Evolutionary conservation across 2,113 vertebrate genomes (phyloP), one percentile per base, ranked within the genome.

Genomic region (Thomomys bottae): DNA sequence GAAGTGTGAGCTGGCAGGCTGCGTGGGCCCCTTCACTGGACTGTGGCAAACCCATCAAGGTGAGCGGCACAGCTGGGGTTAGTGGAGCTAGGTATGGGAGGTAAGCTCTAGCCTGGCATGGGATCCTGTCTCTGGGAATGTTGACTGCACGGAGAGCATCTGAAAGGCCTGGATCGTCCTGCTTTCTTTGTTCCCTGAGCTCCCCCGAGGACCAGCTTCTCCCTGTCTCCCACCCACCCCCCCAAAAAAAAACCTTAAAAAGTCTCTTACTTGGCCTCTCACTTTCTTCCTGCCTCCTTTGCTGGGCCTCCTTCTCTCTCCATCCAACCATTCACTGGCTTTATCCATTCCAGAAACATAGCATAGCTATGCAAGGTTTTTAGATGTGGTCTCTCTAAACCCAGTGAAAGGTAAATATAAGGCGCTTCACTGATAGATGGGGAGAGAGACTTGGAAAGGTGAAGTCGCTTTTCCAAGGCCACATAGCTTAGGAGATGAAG

Each of bases 1-100:
- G 98, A 99, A 99, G 97, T 99, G 99, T 40, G 98, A 99, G 95
- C 98, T 99, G 93, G 98, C 99, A 0, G 99, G 99, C 94, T 98
- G 97, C 45, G 91, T 97, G 10, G 99, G 99, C 10, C 99, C 99
- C 0, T 99, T 99, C 67, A 57, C 90, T 24, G 99, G 99, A 84
- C 96, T 78, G 38, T 99, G 99, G 99, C 99, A 99, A 96, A 97
- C 94, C 45, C 97, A 89, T 87, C 97, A 96, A 99, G 99, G 99
- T 99, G 11, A 98, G 79, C 42, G 45, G 6, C 49, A 38, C 28
- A 0, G 2, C 61, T 23, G 34, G 42, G 63, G 30, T 30, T 23
- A 67, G 20, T 9, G n/a, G 28, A 4, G 54, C 66, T n/a, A 4
- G 0, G 10, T 24, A 23, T 1, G 21, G 40, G 12, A 36, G 66